A percentile compares a stretch with the other conserved stretches of the same genome.
phyloP scores from a whole-genome alignment of 2,113 vertebrate species.

The Lonchura striata region DNA sequence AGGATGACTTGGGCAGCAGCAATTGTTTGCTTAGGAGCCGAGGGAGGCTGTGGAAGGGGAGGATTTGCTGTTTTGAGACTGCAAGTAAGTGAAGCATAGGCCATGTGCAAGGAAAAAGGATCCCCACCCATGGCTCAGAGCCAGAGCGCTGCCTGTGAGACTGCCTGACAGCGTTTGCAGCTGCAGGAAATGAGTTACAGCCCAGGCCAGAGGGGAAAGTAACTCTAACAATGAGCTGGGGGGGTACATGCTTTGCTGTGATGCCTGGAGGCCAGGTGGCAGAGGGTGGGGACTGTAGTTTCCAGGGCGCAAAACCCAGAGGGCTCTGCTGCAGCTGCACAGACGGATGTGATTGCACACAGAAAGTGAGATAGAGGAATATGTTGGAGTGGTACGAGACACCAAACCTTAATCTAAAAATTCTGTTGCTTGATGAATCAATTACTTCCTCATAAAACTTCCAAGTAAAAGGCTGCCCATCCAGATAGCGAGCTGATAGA shows the following conservation, averaged over 20 bases:
- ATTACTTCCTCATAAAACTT: neutral
- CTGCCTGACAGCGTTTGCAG: conserved; percentile 29
- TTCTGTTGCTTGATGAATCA: neutral
- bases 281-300: neutral
- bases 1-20: neutral
- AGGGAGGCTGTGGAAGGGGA: neutral
- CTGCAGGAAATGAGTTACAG: conserved; percentile 64
- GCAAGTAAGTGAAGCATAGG: neutral
- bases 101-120: neutral
- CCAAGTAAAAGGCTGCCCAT: neutral
- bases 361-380: neutral
- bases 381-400: neutral
- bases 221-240: neutral
- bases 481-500: neutral
- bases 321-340: neutral
- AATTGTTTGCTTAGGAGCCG: neutral
- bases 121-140: neutral
- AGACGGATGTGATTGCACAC: rapidly evolving
- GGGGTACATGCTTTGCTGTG: neutral
- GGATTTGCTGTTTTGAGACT: neutral
- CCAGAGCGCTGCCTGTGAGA: neutral
- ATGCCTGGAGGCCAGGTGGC: neutral
- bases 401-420: neutral
- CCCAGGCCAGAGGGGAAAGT: conserved; percentile 22
- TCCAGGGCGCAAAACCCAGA: neutral